Evolutionary conservation across 2,888 invertebrate genomes (phyloP).

Genomic region (Drosophila prostipennis): DNA sequence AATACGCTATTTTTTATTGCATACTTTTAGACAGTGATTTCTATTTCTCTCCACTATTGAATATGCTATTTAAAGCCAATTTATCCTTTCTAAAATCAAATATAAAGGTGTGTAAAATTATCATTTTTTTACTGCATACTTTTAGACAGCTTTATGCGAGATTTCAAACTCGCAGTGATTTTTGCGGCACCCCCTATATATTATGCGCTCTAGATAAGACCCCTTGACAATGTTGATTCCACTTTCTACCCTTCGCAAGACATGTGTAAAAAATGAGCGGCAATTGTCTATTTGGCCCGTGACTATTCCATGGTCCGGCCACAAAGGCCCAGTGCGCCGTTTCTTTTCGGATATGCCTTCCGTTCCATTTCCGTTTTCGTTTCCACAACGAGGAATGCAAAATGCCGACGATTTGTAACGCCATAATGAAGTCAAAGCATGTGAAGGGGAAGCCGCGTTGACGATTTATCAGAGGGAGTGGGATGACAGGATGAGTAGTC

Average conservation of each 20-base stretch:
- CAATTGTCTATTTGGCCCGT: slow-evolving; percentile 10
- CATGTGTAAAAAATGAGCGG: neutral
- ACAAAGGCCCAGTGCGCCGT: slow-evolving; percentile 27
- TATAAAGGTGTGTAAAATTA: too few relatives aligned
- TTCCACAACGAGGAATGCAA: slow-evolving; percentile 62
- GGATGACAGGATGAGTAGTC: neutral
- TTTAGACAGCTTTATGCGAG: too few relatives aligned
- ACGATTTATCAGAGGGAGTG: slow-evolving; percentile 65
- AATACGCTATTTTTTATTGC: too few relatives aligned
- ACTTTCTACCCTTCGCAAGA: too few relatives aligned
- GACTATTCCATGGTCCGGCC: slow-evolving; percentile 24
- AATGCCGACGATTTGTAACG: slow-evolving; percentile 77
- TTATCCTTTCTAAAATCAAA: too few relatives aligned
- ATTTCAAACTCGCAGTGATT: too few relatives aligned
- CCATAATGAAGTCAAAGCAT: slow-evolving; percentile 79
- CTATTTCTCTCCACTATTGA: too few relatives aligned
- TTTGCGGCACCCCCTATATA: too few relatives aligned
- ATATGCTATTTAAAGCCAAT: too few relatives aligned
- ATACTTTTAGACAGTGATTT: too few relatives aligned
- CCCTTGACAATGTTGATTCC: neutral
- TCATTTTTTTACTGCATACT: too few relatives aligned
- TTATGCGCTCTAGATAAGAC: too few relatives aligned
- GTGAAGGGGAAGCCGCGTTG: slow-evolving; percentile 63
- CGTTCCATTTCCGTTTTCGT: slow-evolving; percentile 39
- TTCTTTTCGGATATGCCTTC: slow-evolving; percentile 44